Evolutionary conservation across 2,797 vertebrate genomes (phyloP).

Genomic region (Pangasius mekongensis): DNA sequence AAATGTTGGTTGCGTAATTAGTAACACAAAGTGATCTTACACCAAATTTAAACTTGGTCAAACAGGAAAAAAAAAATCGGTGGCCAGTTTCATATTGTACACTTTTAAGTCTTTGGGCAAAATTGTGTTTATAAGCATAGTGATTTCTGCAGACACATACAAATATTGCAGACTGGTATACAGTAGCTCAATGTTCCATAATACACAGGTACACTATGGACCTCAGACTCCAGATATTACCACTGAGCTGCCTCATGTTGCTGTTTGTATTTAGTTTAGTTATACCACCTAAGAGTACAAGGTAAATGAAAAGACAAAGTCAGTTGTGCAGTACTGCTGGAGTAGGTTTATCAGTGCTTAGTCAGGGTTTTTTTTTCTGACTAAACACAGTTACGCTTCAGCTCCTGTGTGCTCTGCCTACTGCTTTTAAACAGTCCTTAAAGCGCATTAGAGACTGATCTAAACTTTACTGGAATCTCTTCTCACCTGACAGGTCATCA

Average conservation of each 20-base stretch:
- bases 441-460: not conserved
- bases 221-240: not conserved
- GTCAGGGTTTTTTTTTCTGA: not conserved
- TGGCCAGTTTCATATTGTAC: not conserved
- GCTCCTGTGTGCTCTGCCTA: not conserved
- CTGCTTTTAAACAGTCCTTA: not conserved
- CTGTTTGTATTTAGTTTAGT: not conserved
- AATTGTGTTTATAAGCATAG: not conserved
- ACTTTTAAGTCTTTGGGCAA: not conserved
- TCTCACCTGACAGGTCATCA: conserved; percentile 11
- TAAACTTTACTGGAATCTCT: not conserved
- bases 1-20: not conserved
- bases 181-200: not conserved
- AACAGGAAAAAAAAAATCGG: not conserved
- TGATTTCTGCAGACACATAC: not conserved
- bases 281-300: not conserved
- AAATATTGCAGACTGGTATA: not conserved
- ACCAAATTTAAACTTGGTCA: not conserved
- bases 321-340: not conserved
- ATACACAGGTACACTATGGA: not conserved
- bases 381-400: not conserved
- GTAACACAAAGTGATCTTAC: not conserved
- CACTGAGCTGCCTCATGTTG: not conserved
- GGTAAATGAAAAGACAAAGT: not conserved
- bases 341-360: conserved; percentile 1